Evolutionary conservation across 2,888 invertebrate genomes (phyloP), one percentile per base, ranked within the genome.

Genomic region (Tetragonisca angustula): DNA sequence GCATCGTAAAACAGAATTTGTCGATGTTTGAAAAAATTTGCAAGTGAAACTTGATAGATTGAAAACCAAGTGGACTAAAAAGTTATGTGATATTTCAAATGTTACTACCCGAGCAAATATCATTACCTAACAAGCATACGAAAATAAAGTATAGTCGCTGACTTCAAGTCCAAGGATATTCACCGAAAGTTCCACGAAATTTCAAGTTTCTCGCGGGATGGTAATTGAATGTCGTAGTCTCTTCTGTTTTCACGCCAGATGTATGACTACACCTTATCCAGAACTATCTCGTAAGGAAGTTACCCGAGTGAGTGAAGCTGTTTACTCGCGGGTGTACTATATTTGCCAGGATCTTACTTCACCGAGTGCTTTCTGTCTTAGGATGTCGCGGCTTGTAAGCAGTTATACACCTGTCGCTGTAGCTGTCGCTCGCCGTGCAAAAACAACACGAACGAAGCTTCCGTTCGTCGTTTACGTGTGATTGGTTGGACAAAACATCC

Each of bases 331-430:
- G n/a, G 52, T 52, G 52, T 27, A 27, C 68, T 68, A 68, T 68
- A 68, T 52, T 69, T 69, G 27, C 52, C 32, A 27, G 52, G 27
- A 54, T 69, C 32, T 52, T 69, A 54, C 69, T 52, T 54, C 52
- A 54, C 52, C 21, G n/a, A 36, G 65, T 65, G 65, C 65, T 43
- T 36, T 65, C 65, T 65, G 65, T 36, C 69, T 69, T 69, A 52
- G 52, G 21, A 32, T 21, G 62, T 32, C 27, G 52, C 32, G 32
- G 52, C 79, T 83, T 83, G 72, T 69, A 69, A 69, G 32, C 69
- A 27, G 27, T 52, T 27, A 27, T 52, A 50, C 50, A 69, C 32
- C 52, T 54, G 21, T 69, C 69, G 32, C 52, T 5, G 52, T 19
- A 69, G 69, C 21, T 50, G 68, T 50, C 19, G 52, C 50, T 68